Evolutionary conservation across 1,140 invertebrate species (phyloP), one percentile per base, ranked within the genome.

Genomic region (Papilio machaon): DNA sequence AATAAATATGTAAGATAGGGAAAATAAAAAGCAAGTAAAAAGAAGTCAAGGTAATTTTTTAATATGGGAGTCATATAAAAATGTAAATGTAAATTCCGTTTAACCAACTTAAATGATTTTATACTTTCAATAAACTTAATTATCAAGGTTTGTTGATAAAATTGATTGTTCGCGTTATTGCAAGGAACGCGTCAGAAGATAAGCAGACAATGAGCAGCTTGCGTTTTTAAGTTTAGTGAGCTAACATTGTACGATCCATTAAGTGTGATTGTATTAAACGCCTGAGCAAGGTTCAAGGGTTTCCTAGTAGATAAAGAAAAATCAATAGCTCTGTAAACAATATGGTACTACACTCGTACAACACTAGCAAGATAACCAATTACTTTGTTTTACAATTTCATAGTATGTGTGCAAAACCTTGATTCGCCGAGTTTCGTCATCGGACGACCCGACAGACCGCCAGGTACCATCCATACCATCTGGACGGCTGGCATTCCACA

Each of bases 161-260:
- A 30, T 30, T 30, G 23, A 30, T 30, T 30, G 23, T 11, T 64
- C 60, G 19, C 8, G 19, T 11, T 3, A 10, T 64, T 30, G 30
- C 13, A 35, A 70, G 11, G 5, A 70, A 70, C 64, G 64, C n/a
- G 13, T 70, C 30, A 11, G 60, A 0, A 38, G 52, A 54, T 70
- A 15, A 35, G 23, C 60, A 64, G 60, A 70, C 35, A 70, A 70
- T 70, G 64, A 70, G 64, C 64, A 70, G 23, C 35, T 70, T 35
- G 64, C 64, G 64, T 70, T 70, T 70, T 35, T 4, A 13, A 70
- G 30, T 13, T 30, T 7, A 6, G 19, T 19, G 23, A 11, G 19
- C 19, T 64, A 11, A 15, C 30, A 64, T 38, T 70, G 4, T 17
- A 15, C 13, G 35, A 8, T 38, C 1, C 11, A 70, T 35, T 38